A percentile compares a stretch with the other conserved stretches of the same genome.
Conservation (phyloP, 1,140 invertebrate species). For the Zaprionus vittiger region DNA sequence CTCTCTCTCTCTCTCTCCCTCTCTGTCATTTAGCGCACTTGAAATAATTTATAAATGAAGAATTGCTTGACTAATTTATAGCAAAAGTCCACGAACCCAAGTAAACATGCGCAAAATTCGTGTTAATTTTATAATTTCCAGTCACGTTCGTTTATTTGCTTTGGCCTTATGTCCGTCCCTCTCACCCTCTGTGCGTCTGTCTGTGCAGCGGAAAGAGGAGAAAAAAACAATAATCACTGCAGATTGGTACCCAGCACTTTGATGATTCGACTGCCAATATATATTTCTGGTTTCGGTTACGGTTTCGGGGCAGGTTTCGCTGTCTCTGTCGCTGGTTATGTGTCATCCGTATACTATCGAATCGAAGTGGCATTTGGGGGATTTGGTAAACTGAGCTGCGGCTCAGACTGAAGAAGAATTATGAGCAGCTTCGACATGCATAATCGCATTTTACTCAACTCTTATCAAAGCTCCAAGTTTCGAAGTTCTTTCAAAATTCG, state of each 20-base stretch:
- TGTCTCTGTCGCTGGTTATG: not conserved
- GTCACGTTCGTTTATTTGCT: conserved; percentile 73
- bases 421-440: not conserved
- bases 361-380: too few relatives aligned
- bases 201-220: not conserved
- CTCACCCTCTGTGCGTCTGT: too few relatives aligned
- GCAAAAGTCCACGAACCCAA: conserved; percentile 46
- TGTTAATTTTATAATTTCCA: conserved; percentile 73
- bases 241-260: conserved; percentile 2
- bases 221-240: not conserved
- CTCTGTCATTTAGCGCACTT: not conserved
- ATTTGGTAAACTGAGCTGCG: not conserved
- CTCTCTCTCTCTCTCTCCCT: not conserved
- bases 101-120: conserved; percentile 61
- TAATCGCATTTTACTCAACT: not conserved
- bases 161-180: conserved; percentile 36
- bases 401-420: not conserved
- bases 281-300: conserved; percentile 6
- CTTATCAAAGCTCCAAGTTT: not conserved
- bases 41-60: conserved; percentile 26
- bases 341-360: not conserved
- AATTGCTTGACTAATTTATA: conserved; percentile 35
- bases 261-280: not conserved
- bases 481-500: not conserved
- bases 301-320: not conserved